Conservation (phyloP, 2,113 vertebrate genomes). For the Clupea harengus region DNA sequence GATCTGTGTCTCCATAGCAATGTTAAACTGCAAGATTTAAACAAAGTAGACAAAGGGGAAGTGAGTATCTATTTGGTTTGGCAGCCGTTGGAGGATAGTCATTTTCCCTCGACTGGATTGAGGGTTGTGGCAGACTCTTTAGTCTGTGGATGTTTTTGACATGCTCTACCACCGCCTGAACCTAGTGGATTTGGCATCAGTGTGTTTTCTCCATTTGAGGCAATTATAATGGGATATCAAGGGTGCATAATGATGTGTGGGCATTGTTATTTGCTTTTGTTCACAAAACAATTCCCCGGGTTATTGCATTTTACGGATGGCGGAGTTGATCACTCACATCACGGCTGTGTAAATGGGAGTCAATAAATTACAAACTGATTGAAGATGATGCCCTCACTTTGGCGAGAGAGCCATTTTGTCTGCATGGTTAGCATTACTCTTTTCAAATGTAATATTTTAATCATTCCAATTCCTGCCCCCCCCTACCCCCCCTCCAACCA, state of each 20-base stretch:
- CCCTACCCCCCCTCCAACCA: not conserved
- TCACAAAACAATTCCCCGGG: slow-evolving; percentile 69
- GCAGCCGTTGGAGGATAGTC: slow-evolving; percentile 13
- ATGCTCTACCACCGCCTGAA: slow-evolving; percentile 48
- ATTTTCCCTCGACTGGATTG: slow-evolving; percentile 19
- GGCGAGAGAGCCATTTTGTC: slow-evolving; percentile 59
- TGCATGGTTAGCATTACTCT: slow-evolving; percentile 57
- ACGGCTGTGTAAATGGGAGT: slow-evolving; percentile 69
- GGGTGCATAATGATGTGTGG: slow-evolving; percentile 65
- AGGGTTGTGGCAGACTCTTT: slow-evolving; percentile 17
- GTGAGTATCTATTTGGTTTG: not conserved
- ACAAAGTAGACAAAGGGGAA: not conserved
- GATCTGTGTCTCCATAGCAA: not conserved
- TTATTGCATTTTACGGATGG: slow-evolving; percentile 71
- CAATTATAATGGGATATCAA: slow-evolving; percentile 65
- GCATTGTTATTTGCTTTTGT: slow-evolving; percentile 70
- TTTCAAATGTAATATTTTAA: slow-evolving; percentile 59
- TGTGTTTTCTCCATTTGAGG: slow-evolving; percentile 44
- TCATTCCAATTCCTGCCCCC: slow-evolving; percentile 40
- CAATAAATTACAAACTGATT: slow-evolving; percentile 72
- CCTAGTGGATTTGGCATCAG: slow-evolving; percentile 35
- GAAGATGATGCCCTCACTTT: slow-evolving; percentile 67
- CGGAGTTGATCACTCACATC: slow-evolving; percentile 70
- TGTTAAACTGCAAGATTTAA: not conserved
- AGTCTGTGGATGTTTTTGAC: slow-evolving; percentile 38